Evolutionary conservation across 2,888 invertebrate genomes (phyloP).

Genomic region (Acanthosoma haemorrhoidale): DNA sequence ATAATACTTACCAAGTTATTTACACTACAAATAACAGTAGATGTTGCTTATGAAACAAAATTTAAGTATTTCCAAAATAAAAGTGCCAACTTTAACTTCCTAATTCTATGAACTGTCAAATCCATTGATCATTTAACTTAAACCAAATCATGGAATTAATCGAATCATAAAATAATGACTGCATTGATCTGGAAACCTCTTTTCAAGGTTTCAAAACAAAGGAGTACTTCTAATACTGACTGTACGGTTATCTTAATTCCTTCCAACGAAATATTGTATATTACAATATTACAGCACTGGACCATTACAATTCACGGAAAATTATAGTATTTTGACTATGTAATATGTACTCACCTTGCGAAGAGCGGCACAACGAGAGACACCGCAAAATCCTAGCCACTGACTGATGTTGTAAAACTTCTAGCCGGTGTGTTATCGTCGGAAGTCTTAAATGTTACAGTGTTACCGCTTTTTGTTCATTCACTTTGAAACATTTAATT

Average conservation of each 20-base stretch:
- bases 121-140: no score
- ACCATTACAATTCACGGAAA: background rate
- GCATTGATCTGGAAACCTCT: no score
- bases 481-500: no score
- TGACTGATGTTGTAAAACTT: background rate
- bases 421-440: conserved; percentile 1
- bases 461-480: background rate
- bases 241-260: background rate
- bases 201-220: background rate
- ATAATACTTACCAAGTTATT: no score
- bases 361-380: background rate
- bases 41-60: no score
- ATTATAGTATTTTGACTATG: background rate
- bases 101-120: no score
- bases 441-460: background rate
- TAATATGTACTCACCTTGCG: background rate
- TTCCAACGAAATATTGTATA: background rate
- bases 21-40: no score
- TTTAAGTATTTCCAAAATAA: no score
- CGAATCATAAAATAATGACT: no score
- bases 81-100: no score
- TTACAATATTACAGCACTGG: no score
- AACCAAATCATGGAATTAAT: no score
- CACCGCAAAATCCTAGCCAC: background rate
- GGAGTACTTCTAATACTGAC: background rate